Conservation (phyloP, 1,140 invertebrate species). For the Hetaerina americana region DNA sequence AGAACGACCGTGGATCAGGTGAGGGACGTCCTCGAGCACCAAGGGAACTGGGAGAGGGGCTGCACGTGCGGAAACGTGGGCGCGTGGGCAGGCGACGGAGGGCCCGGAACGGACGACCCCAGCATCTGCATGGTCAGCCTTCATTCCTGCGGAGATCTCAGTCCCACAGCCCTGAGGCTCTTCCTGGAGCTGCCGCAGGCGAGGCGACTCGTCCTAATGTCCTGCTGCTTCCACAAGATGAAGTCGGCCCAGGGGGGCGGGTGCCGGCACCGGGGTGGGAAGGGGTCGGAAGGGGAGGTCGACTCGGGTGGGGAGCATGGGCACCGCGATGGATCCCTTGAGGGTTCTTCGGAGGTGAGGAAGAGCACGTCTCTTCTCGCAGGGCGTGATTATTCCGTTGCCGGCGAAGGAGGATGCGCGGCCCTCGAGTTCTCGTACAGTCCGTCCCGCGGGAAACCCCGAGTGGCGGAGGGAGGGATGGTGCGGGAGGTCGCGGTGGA, state of each 20-base stretch:
- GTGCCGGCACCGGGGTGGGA: too few species aligned
- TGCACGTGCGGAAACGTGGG: background rate
- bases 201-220: slow-evolving; percentile 51
- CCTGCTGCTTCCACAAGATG: slow-evolving; percentile 79
- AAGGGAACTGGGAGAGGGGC: background rate
- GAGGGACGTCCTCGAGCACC: slow-evolving; percentile 36
- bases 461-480: too few species aligned
- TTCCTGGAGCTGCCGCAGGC: slow-evolving; percentile 47
- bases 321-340: too few species aligned
- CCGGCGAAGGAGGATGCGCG: too few species aligned
- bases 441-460: too few species aligned
- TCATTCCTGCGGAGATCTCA: slow-evolving; percentile 75
- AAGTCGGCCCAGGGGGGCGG: too few species aligned
- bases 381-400: too few species aligned
- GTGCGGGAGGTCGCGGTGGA: slow-evolving; percentile 10
- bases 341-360: too few species aligned
- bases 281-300: too few species aligned
- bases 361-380: too few species aligned
- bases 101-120: slow-evolving; percentile 34
- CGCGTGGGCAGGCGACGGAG: background rate
- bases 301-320: too few species aligned
- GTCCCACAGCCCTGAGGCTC: slow-evolving; percentile 52
- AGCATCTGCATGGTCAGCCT: slow-evolving; percentile 47
- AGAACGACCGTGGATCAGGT: slow-evolving; percentile 33
- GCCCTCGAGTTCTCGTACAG: too few species aligned